Evolutionary conservation across 1,140 invertebrate species (phyloP), one percentile per base, ranked within the genome.

Genomic region (Brachionus calyciflorus): DNA sequence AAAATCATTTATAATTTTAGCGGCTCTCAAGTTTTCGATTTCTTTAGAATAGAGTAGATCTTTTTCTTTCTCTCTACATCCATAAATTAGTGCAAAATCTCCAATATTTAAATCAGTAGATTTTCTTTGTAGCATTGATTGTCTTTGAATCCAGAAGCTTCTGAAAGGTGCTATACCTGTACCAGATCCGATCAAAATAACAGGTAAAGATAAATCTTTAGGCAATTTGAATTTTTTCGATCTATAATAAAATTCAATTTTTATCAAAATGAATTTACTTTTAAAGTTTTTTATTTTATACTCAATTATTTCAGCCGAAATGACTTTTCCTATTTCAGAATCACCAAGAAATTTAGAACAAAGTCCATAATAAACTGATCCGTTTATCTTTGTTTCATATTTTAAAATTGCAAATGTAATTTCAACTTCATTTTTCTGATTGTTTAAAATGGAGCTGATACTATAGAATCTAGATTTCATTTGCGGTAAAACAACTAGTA

Each of bases 391-490:
- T 14, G 91, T 91, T 81, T 87, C 89, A 82, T 94, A 96, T 57
- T 90, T 89, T 7, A 96, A 93, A 1, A 96, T 91, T 69, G 92
- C 93, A 12, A 96, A 91, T 0, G 94, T 97, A 6, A 95, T 85
- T 83, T 97, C 92, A 37, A 96, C 88, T 84, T 85, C 88, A 55
- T 90, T 89, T 1, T 88, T 88, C n/a, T 90, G 88, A 0, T 88
- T 81, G 0, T 91, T 91, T 14, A 44, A 21, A 9, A 93, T 93
- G 0, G 93, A 95, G 12, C 93, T 95, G 65, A 98, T 95, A 41
- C 92, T 93, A 83, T 97, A 98, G 85, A 94, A 96, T 81, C 94
- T 87, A 3, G 94, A 92, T 83, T 96, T 93, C 21, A 98, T 83
- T 0, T 92, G 87, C 1, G 91, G 92, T 6, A 98, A 85, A 80